phyloP scores from a whole-genome alignment of 2,888 invertebrate species.

The Phania funesta region DNA sequence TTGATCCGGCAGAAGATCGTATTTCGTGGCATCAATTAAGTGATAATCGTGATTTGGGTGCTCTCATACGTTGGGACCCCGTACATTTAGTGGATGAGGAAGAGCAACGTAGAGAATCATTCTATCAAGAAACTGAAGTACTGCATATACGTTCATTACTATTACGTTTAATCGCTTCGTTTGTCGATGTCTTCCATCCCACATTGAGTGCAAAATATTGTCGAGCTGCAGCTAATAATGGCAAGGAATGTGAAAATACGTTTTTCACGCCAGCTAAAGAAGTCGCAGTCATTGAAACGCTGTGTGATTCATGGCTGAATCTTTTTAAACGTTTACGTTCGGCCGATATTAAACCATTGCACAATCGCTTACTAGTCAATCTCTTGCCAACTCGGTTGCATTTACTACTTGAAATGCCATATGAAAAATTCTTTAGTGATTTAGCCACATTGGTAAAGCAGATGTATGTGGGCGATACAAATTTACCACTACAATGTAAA shows the following conservation, averaged over 20 bases:
- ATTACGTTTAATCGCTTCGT: slow-evolving; percentile 77
- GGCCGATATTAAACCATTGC: slow-evolving; percentile 74
- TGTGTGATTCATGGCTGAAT: slow-evolving; percentile 77
- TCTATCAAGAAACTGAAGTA: slow-evolving; percentile 78
- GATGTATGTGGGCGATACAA: slow-evolving; percentile 75
- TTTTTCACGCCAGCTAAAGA: slow-evolving; percentile 67
- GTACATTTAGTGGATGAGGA: slow-evolving; percentile 77
- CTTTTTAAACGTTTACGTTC: slow-evolving; percentile 76
- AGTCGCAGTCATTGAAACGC: slow-evolving; percentile 73
- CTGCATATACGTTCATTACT: slow-evolving; percentile 77
- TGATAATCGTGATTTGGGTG: slow-evolving; percentile 90
- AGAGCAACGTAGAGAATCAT: slow-evolving; percentile 76
- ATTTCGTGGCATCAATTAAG: slow-evolving; percentile 83
- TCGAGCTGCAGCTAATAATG: slow-evolving; percentile 52
- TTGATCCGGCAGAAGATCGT: slow-evolving; percentile 83
- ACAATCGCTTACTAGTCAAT: slow-evolving; percentile 80
- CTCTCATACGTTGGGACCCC: slow-evolving; percentile 87
- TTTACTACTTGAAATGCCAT: slow-evolving; percentile 77
- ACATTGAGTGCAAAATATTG: slow-evolving; percentile 62
- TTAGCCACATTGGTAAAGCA: slow-evolving; percentile 78
- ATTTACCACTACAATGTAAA: slow-evolving; percentile 75
- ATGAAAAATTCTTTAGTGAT: slow-evolving; percentile 79
- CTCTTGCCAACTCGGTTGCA: slow-evolving; percentile 79
- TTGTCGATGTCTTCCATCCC: slow-evolving; percentile 77
- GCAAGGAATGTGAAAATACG: slow-evolving; percentile 64